Conservation (phyloP, 2,888 invertebrate species). For the Phalera bucephala region DNA sequence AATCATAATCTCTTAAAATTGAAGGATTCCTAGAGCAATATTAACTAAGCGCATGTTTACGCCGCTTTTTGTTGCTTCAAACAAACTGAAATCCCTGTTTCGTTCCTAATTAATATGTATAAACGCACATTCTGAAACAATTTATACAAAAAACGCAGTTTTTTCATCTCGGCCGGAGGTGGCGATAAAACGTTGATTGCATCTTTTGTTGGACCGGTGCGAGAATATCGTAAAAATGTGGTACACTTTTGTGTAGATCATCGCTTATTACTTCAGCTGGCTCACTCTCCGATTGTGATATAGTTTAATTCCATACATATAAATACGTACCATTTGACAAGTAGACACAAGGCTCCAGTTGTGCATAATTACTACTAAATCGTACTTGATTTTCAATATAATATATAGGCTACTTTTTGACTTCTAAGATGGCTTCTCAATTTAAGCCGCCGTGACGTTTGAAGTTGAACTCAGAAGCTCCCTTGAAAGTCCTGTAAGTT, state of each 20-base stretch:
- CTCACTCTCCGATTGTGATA: not conserved
- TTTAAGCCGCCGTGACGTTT: no score
- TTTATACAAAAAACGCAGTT: conserved; percentile 11
- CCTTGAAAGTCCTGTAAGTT: no score
- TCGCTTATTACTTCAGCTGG: conserved; percentile 16
- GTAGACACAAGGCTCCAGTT: no score
- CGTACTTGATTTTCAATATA: no score
- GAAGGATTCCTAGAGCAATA: no score
- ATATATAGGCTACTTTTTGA: no score
- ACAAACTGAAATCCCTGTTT: not conserved
- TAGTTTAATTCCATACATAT: no score
- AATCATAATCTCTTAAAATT: no score
- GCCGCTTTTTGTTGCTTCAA: not conserved
- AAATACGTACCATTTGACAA: no score
- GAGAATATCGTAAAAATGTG: conserved; percentile 36
- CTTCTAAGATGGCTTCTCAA: no score
- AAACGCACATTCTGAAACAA: conserved; percentile 1
- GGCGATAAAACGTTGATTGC: conserved; percentile 41
- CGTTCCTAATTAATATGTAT: not conserved
- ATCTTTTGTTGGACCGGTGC: conserved; percentile 31
- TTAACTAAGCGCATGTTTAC: not conserved
- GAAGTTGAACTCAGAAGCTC: no score
- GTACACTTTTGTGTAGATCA: conserved; percentile 25
- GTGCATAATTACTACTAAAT: no score
- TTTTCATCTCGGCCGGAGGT: conserved; percentile 33